phyloP scores from a whole-genome alignment of 2,888 invertebrate genomes.

The Rotaria macrura region DNA sequence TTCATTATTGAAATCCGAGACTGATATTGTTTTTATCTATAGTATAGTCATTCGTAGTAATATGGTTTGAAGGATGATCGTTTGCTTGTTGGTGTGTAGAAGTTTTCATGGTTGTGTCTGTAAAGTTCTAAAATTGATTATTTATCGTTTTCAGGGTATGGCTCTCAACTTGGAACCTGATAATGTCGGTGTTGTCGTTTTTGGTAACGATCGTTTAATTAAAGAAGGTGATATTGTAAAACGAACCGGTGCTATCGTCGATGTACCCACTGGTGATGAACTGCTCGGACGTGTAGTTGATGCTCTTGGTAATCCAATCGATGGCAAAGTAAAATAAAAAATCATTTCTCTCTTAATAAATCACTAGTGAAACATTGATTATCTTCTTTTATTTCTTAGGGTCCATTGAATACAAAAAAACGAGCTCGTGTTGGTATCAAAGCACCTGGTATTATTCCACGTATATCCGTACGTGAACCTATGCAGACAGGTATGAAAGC shows the following conservation, averaged over 20 bases:
- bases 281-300: conserved; percentile 93
- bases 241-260: conserved; percentile 96
- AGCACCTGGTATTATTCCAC: conserved; percentile 80
- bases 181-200: conserved; percentile 98
- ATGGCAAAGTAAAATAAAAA: conserved; percentile 52
- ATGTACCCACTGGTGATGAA: conserved; percentile 89
- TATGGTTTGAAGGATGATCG: no score
- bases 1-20: no score
- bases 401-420: conserved; percentile 51
- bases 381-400: conserved; percentile 53
- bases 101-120: neutral
- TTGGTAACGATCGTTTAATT: conserved; percentile 97
- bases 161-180: conserved; percentile 98
- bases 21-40: no score
- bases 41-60: no score
- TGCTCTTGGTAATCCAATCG: conserved; percentile 69
- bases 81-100: no score
- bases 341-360: conserved; percentile 34
- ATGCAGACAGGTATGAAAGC: conserved; percentile 99
- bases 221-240: conserved; percentile 97
- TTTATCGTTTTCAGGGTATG: conserved; percentile 67
- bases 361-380: neutral
- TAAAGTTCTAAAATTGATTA: neutral
- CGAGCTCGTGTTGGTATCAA: conserved; percentile 64
- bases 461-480: conserved; percentile 93